Base-by-base conservation (phyloP, 2,888 invertebrate genomes). In the Nowickia ferox region DNA sequence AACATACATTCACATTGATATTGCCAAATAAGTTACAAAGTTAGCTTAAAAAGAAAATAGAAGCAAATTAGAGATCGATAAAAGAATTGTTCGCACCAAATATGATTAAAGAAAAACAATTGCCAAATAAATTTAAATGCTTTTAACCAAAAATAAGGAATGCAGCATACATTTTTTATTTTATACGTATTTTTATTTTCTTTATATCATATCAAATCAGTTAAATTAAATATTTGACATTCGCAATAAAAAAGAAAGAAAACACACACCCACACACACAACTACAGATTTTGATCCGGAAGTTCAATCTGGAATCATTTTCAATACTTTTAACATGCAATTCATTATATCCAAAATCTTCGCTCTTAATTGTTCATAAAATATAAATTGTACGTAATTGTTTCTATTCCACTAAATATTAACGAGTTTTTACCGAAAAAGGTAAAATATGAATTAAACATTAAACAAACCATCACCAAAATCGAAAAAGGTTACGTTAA, bases 101-200 rank as follows among this genome's bases (percentile, higher is more conserved):
- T 57, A 6, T 57, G 17, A 19, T 8, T 44, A 42, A 63, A 10
- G 13, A 48, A 46, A 6, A 4, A 46, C 15, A 40, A 61, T 61
- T 38, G 17, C 15, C 74, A 74, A 74, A 59, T 46, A 15, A 51
- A 9, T n/a, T 61, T n/a, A 63, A 53, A 22, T 53, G 10, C n/a
- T 15, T 63, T 42, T 2, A 22, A 42, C 9, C 15, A 40, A 53
- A 63, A 30, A 9, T 48, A 11, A 46, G 11, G 59, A 53, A 55
- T 40, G 69, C 11, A 68, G 40, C 11, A 13, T 68, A 2, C 38
- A 51, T 17, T 48, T 17, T 10, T 22, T 17, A 40, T 68, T 68
- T 44, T 3, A 11, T 19, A 51, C 9, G 51, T 40, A 1, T 59
- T 59, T 30, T 11, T 38, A n/a, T 42, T 61, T 61, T n/a, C 17